Base-by-base conservation (phyloP, 2,113 vertebrate genomes). In the Rhinolophus sinicus region DNA sequence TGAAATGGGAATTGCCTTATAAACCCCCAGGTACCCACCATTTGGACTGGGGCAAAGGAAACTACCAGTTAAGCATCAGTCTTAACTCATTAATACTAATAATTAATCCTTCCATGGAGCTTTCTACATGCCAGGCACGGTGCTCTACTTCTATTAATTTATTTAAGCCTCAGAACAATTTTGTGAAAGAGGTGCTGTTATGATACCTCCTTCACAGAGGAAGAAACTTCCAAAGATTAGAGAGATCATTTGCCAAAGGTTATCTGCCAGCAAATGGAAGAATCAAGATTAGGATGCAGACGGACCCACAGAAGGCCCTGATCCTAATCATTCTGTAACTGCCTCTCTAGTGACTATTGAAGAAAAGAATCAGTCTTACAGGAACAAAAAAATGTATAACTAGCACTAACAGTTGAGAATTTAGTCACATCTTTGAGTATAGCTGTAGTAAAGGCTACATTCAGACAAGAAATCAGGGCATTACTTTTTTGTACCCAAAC, bases 31-130 rank as follows among this genome's bases (percentile, higher is more conserved):
- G 33, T 24, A n/a, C 58, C 33, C 56, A 73, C 40, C 73, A 35
- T 95, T 77, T 92, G 83, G 54, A 77, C 38, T 18, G 30, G 22
- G 72, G 8, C 44, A 81, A 93, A 88, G 58, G 72, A 89, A 92
- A 75, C 26, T 62, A 77, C 65, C 13, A 65, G 21, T 35, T 73
- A 64, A 83, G 65, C 7, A 50, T 26, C 7, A 82, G 60, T 35
- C 28, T 67, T 88, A 77, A 62, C n/a, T 92, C 76, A 67, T 30
- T 81, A 78, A 47, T 69, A 52, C 60, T 50, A 76, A 21, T 54
- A 65, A 54, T 60, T 82, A 58, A 82, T 65, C 40, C n/a, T 97
- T 95, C 60, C 44, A 64, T 47, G 52, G 28, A 62, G 47, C 19
- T 90, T 88, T 88, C 24, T 89, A 28, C 52, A 33, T 83, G 47